These are phyloP conservation scores for Lepus europaeus DNA, from an alignment of 2,113 vertebrate genomes.

Conservation along the genomic window DNA sequence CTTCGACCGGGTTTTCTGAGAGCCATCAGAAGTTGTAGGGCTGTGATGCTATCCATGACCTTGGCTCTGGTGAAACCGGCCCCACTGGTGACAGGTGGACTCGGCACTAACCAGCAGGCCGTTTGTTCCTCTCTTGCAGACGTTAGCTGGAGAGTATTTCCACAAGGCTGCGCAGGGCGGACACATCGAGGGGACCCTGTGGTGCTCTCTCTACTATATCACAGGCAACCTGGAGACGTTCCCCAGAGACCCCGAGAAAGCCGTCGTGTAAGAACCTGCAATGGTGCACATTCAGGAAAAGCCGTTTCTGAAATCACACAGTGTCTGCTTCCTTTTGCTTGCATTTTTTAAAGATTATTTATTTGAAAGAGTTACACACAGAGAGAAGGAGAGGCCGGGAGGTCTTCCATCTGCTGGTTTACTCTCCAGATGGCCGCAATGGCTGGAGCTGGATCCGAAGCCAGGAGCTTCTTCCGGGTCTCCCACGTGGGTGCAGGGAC, in stretches of 20 bases:
- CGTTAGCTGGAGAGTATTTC: constrained; percentile 92
- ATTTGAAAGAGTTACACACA: too few species aligned
- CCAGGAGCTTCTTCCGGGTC: too few species aligned
- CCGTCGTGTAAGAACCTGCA: constrained; percentile 92
- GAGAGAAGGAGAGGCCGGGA: too few species aligned
- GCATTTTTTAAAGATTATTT: neutral
- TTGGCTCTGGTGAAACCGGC: neutral
- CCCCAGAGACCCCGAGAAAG: constrained; percentile 90
- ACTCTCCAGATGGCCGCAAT: too few species aligned
- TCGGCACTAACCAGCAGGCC: neutral
- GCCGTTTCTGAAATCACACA: neutral
- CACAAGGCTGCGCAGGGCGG: constrained; percentile 92
- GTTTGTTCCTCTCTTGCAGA: constrained; percentile 85
- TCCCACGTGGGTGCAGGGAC: too few species aligned
- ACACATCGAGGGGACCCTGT: constrained; percentile 91
- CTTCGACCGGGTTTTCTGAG: constrained; percentile 48
- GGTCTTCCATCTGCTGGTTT: too few species aligned
- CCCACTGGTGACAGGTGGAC: neutral
- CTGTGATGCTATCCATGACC: neutral
- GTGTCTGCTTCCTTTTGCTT: neutral
- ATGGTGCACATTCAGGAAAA: neutral
- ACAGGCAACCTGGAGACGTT: constrained; percentile 92
- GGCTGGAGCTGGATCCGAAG: too few species aligned
- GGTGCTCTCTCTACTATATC: constrained; percentile 92
- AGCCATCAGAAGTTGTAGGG: neutral